Base-by-base conservation (phyloP, 1,140 invertebrate genomes). In the Druon quercuslanigerum region DNA sequence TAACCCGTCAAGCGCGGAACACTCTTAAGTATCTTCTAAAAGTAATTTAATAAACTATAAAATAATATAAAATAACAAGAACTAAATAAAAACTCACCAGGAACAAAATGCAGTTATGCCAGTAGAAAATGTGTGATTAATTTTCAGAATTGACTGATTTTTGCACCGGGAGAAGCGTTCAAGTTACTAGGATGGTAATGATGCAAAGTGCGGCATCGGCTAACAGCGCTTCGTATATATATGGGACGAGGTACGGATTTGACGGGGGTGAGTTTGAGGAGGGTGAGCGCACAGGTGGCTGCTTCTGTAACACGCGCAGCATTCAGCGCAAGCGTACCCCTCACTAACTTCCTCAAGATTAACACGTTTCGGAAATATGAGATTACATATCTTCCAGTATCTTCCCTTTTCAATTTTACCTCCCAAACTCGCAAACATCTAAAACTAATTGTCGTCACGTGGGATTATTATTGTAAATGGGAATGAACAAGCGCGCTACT, bases 191-290 rank as follows among this genome's bases (percentile, higher is more conserved):
- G 75, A 57, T 60, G 81, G 78, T 82, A 82, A 86, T 82, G 83
- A 84, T 83, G 77, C 77, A 79, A 84, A 87, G 82, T 86, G 87
- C 83, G 79, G 66, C 78, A 54, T 79, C 71, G 73, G 77, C 75
- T 77, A 77, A 77, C 77, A 56, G 71, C 74, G 57, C 83, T 75
- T 84, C 79, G 75, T 84, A 87, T 87, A 87, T 88, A 87, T 74
- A 81, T 52, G 54, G 76, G 20, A 57, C n/a, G 75, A 51, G 79
- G 74, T 75, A 57, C 51, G 76, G 74, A 81, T 71, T 78, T 83
- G 73, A 77, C 74, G 75, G 78, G 80, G 78, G 50, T 66, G 66
- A 73, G 20, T 74, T 66, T 66, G 20, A 25, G 17, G 76, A 74
- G 74, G 77, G 74, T 79, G 79, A 57, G 72, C 46, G 40, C 73